Conservation (phyloP, 2,113 vertebrate genomes). For the Cebidichthys violaceus region DNA sequence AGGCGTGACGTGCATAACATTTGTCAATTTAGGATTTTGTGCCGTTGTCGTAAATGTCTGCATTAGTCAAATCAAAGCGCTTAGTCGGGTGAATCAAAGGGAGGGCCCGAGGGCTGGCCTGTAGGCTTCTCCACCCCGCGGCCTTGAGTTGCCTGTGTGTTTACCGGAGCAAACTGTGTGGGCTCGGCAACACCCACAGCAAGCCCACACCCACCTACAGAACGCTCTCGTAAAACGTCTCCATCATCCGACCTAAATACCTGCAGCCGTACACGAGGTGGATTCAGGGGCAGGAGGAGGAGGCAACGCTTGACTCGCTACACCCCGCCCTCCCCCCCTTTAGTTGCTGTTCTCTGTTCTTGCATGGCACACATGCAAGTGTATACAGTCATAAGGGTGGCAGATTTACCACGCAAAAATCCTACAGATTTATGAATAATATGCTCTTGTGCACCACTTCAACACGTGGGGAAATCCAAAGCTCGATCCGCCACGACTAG, state of each 20-base stretch:
- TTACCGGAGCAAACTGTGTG: constrained; percentile 42
- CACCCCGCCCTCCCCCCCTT: not conserved
- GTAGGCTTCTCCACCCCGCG: constrained; percentile 37
- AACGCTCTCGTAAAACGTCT: constrained; percentile 9
- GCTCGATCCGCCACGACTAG: not conserved
- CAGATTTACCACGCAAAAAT: no score
- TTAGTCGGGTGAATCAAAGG: constrained; percentile 54
- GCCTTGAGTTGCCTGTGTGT: constrained; percentile 35
- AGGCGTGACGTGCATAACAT: constrained; percentile 12
- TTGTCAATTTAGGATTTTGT: constrained; percentile 30
- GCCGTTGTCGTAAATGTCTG: constrained; percentile 46
- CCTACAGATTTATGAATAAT: not conserved
- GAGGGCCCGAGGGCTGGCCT: constrained; percentile 61
- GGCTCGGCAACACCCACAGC: constrained; percentile 15
- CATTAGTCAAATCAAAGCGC: constrained; percentile 60
- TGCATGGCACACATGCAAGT: not conserved
- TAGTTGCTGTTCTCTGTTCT: not conserved
- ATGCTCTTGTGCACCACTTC: not conserved
- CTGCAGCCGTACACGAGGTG: not conserved
- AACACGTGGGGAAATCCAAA: not conserved
- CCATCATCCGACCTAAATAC: no score
- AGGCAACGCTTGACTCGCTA: not conserved
- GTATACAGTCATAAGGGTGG: not conserved
- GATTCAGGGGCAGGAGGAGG: not conserved
- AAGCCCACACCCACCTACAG: constrained; percentile 25